Conservation (phyloP, 2,888 invertebrate genomes). For the Leptura quadrifasciata region DNA sequence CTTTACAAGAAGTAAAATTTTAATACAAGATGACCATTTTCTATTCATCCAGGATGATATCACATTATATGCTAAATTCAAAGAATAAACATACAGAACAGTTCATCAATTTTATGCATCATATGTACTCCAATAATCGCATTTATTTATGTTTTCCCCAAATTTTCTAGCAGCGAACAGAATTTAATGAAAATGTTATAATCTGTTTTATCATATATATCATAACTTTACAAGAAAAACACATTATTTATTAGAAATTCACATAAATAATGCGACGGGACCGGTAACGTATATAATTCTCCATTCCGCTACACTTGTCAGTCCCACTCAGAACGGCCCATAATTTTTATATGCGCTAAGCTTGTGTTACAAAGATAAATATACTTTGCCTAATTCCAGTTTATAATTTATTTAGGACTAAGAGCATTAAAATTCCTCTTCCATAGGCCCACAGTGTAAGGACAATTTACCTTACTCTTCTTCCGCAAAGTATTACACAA, state of each 20-base stretch:
- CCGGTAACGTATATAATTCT: constrained; percentile 4
- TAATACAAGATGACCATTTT: no score
- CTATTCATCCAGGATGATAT: no score
- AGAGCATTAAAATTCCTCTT: constrained; percentile 30
- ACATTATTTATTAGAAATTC: constrained; percentile 22
- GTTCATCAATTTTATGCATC: no score
- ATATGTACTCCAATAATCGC: no score
- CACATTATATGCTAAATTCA: no score
- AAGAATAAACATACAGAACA: no score
- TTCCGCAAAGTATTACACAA: constrained; percentile 30
- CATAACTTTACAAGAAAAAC: constrained; percentile 9
- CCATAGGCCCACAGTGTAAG: constrained; percentile 9
- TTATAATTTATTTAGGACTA: constrained; percentile 29
- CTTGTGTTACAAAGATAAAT: constrained; percentile 35
- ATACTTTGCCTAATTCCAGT: constrained; percentile 32
- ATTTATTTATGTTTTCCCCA: no score
- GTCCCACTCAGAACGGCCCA: constrained; percentile 5
- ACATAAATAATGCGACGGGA: constrained; percentile 19
- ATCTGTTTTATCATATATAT: neutral
- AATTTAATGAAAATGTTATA: constrained; percentile 8
- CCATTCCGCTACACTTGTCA: neutral
- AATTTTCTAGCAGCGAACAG: neutral
- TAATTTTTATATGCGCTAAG: constrained; percentile 30
- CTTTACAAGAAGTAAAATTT: no score
- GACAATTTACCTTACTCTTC: constrained; percentile 30